phyloP scores from a whole-genome alignment of 1,140 invertebrate genomes.

The Trichomalopsis sarcophagae region DNA sequence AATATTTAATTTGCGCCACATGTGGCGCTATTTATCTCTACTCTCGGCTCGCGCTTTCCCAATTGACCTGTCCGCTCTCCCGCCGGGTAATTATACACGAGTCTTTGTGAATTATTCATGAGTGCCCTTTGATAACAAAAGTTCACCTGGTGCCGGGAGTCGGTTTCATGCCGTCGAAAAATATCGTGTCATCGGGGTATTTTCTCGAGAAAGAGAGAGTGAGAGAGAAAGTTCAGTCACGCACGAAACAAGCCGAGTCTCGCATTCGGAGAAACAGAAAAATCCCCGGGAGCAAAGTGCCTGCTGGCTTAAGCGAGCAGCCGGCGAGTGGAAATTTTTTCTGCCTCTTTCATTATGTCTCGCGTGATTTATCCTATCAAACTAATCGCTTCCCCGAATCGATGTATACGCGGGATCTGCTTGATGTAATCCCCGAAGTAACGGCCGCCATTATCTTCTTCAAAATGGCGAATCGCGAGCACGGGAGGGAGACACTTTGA shows the following conservation, averaged over 20 bases:
- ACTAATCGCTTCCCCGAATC: too few species aligned
- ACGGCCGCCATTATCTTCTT: too few species aligned
- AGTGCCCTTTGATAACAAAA: background rate
- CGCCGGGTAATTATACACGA: background rate
- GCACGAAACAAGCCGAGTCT: background rate
- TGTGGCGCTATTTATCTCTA: too few species aligned
- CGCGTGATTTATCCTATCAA: too few species aligned
- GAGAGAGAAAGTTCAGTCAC: constrained; percentile 1
- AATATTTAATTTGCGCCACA: background rate
- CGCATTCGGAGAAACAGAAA: too few species aligned
- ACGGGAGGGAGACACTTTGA: too few species aligned
- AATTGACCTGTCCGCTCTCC: background rate
- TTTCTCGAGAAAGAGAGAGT: too few species aligned
- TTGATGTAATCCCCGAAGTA: too few species aligned
- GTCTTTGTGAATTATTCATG: background rate
- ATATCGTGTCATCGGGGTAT: constrained; percentile 4
- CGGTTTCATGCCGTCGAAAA: constrained; percentile 6
- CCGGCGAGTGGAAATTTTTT: background rate
- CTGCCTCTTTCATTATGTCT: background rate
- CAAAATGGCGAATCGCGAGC: too few species aligned
- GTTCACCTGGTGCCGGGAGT: background rate
- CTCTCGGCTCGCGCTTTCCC: background rate
- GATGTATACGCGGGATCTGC: too few species aligned
- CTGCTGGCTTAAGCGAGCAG: too few species aligned
- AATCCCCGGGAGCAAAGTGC: too few species aligned